A percentile compares a stretch with the other conserved stretches of the same genome.
Evolutionary conservation across 2,888 invertebrate genomes (phyloP).

Genomic region (Erannis defoliaria): DNA sequence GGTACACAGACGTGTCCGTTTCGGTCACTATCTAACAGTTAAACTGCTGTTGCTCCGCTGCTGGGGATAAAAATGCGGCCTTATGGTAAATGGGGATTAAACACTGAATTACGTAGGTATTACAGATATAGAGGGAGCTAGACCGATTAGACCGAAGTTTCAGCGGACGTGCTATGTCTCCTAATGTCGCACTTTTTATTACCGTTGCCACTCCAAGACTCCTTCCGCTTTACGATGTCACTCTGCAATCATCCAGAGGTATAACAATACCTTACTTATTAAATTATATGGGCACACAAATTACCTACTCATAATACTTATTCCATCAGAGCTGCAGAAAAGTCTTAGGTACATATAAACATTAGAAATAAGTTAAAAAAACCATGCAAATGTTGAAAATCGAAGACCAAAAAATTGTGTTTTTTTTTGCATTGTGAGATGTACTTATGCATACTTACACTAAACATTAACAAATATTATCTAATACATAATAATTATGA

Average conservation of each 20-base stretch:
- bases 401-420: too few relatives aligned
- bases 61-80: neutral
- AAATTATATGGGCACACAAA: neutral
- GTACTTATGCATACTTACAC: too few relatives aligned
- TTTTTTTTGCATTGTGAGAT: too few relatives aligned
- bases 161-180: conserved; percentile 76
- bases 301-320: neutral
- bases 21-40: too few relatives aligned
- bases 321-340: neutral
- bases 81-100: conserved; percentile 1
- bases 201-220: conserved; percentile 73
- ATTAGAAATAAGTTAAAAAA: too few relatives aligned
- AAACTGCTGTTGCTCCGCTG: neutral
- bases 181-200: conserved; percentile 73
- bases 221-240: conserved; percentile 77
- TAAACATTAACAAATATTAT: too few relatives aligned
- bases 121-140: too few relatives aligned
- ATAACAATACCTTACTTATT: conserved; percentile 2
- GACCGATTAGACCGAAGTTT: conserved; percentile 79
- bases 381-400: too few relatives aligned
- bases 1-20: too few relatives aligned
- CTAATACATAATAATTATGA: too few relatives aligned
- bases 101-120: neutral
- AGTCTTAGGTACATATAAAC: neutral
- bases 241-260: conserved; percentile 72